These are phyloP conservation scores for Plectrocnemia conspersa DNA, from an alignment of 1,140 invertebrate genomes.

Conservation along the genomic window DNA sequence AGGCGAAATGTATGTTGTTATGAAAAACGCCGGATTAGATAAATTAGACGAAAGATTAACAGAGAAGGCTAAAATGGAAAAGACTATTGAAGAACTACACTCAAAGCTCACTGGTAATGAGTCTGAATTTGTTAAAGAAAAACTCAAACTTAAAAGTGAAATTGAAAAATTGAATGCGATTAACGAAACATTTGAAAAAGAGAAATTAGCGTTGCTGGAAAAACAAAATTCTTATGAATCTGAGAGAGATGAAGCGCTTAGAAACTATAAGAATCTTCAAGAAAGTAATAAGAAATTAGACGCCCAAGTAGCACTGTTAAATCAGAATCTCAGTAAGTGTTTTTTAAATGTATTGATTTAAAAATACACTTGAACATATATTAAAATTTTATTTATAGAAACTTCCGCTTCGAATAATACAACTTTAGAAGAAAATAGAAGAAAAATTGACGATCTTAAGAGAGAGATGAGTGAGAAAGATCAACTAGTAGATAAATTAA, in stretches of 20 bases:
- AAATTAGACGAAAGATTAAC: conserved; percentile 50
- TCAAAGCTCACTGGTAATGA: conserved; percentile 48
- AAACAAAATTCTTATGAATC: conserved; percentile 51
- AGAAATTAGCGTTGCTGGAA: conserved; percentile 46
- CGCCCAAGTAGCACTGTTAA: conserved; percentile 53
- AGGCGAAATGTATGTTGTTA: conserved; percentile 62
- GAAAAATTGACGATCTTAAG: conserved; percentile 53
- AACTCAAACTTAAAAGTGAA: conserved; percentile 51
- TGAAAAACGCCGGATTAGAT: conserved; percentile 56
- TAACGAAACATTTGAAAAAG: conserved; percentile 47
- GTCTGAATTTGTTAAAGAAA: conserved; percentile 51
- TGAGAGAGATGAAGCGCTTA: conserved; percentile 38
- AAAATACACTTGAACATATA: conserved; percentile 13
- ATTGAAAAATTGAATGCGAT: conserved; percentile 49
- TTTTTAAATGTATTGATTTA: conserved; percentile 16
- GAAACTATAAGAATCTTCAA: conserved; percentile 44
- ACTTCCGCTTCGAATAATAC: conserved; percentile 47
- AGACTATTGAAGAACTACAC: conserved; percentile 50
- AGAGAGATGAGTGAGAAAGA: conserved; percentile 54
- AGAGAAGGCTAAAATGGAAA: conserved; percentile 43
- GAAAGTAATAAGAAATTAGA: conserved; percentile 57
- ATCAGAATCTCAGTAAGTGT: conserved; percentile 51
- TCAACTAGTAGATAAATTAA: conserved; percentile 55
- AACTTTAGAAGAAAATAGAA: conserved; percentile 51
- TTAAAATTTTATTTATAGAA: conserved; percentile 38